These are phyloP conservation scores for Trigoniulus corallinus DNA, from an alignment of 1,140 invertebrate species.

Conservation along the genomic window DNA sequence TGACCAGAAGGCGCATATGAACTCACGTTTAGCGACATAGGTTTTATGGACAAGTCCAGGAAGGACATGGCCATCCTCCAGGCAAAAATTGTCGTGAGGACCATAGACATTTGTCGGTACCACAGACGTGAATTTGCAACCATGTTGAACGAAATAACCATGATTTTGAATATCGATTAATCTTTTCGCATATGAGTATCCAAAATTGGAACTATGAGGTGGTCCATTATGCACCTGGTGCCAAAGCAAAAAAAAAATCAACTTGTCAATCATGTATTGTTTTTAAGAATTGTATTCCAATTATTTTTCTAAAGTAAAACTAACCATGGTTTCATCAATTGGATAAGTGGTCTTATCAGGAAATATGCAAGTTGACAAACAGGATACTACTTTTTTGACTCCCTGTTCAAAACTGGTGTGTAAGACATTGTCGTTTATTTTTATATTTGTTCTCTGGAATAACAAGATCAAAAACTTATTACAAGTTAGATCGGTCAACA, in stretches of 20 bases:
- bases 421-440: conserved; percentile 93
- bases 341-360: conserved; percentile 96
- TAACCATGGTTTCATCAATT: conserved; percentile 95
- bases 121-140: conserved; percentile 73
- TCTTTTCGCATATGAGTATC: conserved; percentile 95
- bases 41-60: conserved; percentile 76
- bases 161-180: conserved; percentile 87
- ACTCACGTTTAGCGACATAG: conserved; percentile 35
- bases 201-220: conserved; percentile 93
- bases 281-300: background rate
- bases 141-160: conserved; percentile 64
- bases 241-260: too few relatives aligned
- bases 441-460: conserved; percentile 63
- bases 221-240: conserved; percentile 91
- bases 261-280: too few relatives aligned
- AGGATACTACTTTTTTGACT: conserved; percentile 90
- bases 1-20: too few relatives aligned
- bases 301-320: too few relatives aligned
- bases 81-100: conserved; percentile 82
- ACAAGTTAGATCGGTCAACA: too few relatives aligned
- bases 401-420: conserved; percentile 52
- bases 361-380: conserved; percentile 97
- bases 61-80: conserved; percentile 56
- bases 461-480: conserved; percentile 5
- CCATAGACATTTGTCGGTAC: conserved; percentile 98